These are phyloP conservation scores for Coptodon rendalli DNA, from an alignment of 2,113 vertebrate species.

Conservation along the genomic window DNA sequence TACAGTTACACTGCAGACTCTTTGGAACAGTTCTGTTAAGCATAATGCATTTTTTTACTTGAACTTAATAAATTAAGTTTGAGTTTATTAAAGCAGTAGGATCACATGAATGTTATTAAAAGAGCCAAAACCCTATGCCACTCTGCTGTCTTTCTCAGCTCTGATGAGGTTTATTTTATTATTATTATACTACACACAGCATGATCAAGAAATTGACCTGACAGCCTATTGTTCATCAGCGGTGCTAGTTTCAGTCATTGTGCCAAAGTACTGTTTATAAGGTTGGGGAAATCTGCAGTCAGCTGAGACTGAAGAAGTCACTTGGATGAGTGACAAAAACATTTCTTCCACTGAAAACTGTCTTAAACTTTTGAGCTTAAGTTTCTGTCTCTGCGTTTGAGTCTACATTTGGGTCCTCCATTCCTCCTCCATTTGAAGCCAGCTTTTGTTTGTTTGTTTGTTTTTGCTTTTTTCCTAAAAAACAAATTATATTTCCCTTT, in stretches of 20 bases:
- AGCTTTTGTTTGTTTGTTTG: neutral
- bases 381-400: neutral
- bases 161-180: neutral
- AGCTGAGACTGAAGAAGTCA: neutral
- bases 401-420: neutral
- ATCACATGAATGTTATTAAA: neutral
- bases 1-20: neutral
- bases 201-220: neutral
- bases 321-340: neutral
- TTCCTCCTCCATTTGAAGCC: neutral
- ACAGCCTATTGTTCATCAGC: neutral
- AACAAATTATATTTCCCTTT: neutral
- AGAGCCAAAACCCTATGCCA: neutral
- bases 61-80: neutral
- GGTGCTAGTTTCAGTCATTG: neutral
- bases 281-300: neutral
- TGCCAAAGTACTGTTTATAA: neutral
- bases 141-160: neutral
- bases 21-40: neutral
- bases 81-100: neutral
- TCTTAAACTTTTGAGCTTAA: neutral
- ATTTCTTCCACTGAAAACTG: neutral
- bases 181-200: neutral
- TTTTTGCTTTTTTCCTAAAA: neutral
- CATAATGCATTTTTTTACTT: neutral